Percentiles rank a stretch among this genome's conserved stretches.
Conservation (phyloP, 2,797 vertebrate species). For the Adelosebastes latens region DNA sequence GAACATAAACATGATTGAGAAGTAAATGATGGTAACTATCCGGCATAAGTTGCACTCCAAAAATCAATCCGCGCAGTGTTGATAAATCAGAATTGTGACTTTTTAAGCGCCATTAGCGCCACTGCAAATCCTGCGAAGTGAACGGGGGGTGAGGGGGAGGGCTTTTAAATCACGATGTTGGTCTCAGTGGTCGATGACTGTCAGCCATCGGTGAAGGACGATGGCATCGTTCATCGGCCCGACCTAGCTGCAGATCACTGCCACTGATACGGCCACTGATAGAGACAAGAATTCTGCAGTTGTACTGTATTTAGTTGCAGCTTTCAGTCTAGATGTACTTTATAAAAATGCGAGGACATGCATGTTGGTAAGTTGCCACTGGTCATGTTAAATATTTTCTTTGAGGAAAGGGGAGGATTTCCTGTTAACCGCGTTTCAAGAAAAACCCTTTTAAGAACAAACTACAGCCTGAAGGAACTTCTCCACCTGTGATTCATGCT, state of each 20-base stretch:
- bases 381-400: constrained; percentile 2
- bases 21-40: no score
- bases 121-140: background rate
- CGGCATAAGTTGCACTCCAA: background rate
- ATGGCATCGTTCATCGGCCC: no score
- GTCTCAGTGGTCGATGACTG: no score
- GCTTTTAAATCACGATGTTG: background rate
- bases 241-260: background rate
- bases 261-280: background rate
- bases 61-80: background rate
- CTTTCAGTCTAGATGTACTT: background rate
- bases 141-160: background rate
- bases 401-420: background rate
- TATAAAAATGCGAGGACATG: background rate
- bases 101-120: background rate
- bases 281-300: background rate
- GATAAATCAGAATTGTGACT: background rate
- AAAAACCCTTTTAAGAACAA: constrained; percentile 7
- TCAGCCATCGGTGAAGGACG: no score
- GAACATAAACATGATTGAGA: no score
- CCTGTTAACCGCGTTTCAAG: background rate
- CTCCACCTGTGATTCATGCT: constrained; percentile 9
- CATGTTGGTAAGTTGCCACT: background rate
- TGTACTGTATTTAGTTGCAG: background rate
- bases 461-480: background rate